phyloP scores from a whole-genome alignment of 2,797 vertebrate genomes.

The Etheostoma nigrum region DNA sequence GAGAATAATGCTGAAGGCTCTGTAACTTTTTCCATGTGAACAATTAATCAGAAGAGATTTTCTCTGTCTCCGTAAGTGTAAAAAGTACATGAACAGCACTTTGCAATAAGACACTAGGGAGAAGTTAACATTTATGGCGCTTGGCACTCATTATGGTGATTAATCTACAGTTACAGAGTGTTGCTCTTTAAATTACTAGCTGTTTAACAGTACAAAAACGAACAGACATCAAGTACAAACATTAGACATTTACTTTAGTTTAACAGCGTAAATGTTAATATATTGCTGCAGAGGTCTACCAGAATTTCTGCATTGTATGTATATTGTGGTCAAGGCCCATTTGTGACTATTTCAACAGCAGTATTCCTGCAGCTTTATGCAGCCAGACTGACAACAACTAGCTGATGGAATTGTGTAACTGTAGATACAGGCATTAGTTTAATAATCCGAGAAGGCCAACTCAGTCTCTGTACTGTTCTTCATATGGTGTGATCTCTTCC shows the following conservation, averaged over 20 bases:
- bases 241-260: background rate
- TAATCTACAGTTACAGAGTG: background rate
- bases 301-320: background rate
- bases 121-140: background rate
- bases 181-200: background rate
- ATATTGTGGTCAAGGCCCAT: background rate
- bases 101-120: background rate
- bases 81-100: background rate
- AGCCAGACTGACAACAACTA: conserved; percentile 6
- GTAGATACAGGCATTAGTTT: conserved; percentile 10
- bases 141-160: background rate
- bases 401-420: conserved; percentile 14
- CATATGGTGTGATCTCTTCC: conserved; percentile 2
- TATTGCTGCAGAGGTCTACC: background rate
- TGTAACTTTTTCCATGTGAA: conserved; percentile 5
- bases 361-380: conserved; percentile 24
- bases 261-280: background rate
- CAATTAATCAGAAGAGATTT: conserved; percentile 17
- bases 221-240: background rate
- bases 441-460: conserved; percentile 12
- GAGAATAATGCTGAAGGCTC: conserved; percentile 13
- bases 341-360: background rate
- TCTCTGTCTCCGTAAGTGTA: background rate
- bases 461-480: background rate
- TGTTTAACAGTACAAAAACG: background rate